phyloP scores from a whole-genome alignment of 2,888 invertebrate species.

The Polyommatus icarus region DNA sequence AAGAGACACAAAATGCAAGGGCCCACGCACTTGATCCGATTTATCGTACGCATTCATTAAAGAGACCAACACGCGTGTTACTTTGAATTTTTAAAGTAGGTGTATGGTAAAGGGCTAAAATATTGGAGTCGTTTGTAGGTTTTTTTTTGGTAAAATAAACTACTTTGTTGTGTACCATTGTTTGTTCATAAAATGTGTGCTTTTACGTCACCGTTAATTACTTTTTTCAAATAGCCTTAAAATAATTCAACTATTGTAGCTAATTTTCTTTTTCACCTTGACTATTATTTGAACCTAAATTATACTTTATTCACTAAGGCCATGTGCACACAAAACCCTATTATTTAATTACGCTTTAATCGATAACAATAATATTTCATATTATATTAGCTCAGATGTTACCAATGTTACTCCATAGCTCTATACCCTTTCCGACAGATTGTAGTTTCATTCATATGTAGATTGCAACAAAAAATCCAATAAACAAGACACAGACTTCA shows the following conservation, averaged over 20 bases:
- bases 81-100: slow-evolving; percentile 63
- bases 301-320: background rate
- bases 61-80: slow-evolving; percentile 70
- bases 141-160: background rate
- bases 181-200: background rate
- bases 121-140: slow-evolving; percentile 49
- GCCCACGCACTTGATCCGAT: slow-evolving; percentile 71
- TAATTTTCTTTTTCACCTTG: background rate
- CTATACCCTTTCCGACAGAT: slow-evolving; percentile 67
- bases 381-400: slow-evolving; percentile 30
- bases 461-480: slow-evolving; percentile 79
- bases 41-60: slow-evolving; percentile 77
- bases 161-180: background rate
- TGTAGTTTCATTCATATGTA: slow-evolving; percentile 77
- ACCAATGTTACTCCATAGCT: slow-evolving; percentile 59
- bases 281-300: background rate
- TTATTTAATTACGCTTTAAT: slow-evolving; percentile 19
- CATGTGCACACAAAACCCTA: background rate
- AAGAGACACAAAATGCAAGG: slow-evolving; percentile 49
- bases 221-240: background rate
- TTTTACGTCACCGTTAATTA: background rate
- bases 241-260: background rate
- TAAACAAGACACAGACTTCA: slow-evolving; percentile 74
- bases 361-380: slow-evolving; percentile 34
- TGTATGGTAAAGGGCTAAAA: slow-evolving; percentile 47